Percentiles rank a stretch among this genome's conserved stretches.
These are phyloP conservation scores for Macropus fuliginosus DNA, from an alignment of 2,797 vertebrate species.

Conservation along the genomic window DNA sequence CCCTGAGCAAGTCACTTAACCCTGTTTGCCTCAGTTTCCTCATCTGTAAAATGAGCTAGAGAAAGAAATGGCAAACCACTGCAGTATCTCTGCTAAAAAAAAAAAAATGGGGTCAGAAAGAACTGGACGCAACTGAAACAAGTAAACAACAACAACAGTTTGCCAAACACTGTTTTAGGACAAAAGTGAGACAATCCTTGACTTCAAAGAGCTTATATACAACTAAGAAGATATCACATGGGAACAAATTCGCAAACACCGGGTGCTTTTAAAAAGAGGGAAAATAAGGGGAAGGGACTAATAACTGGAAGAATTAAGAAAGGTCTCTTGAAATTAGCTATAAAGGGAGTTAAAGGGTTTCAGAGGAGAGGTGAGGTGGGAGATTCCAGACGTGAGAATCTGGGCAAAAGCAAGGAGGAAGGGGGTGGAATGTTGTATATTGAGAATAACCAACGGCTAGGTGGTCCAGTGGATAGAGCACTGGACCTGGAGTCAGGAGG, in stretches of 20 bases:
- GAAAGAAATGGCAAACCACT: background rate
- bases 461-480: background rate
- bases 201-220: background rate
- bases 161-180: background rate
- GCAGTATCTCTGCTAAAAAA: background rate
- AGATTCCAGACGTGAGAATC: background rate
- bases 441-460: background rate
- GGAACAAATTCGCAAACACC: background rate
- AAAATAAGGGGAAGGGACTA: background rate
- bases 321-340: background rate
- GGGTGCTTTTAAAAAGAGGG: background rate
- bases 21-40: background rate
- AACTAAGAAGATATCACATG: background rate
- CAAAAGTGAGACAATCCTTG: background rate
- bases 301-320: background rate
- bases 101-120: background rate
- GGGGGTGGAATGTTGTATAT: background rate
- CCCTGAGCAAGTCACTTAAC: background rate
- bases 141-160: background rate
- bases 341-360: background rate
- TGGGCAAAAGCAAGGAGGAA: background rate
- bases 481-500: background rate
- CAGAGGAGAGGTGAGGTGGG: background rate
- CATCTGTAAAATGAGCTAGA: background rate
- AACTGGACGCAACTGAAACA: background rate